These are phyloP conservation scores for Phasia obesa DNA, from an alignment of 2,888 invertebrate species.

Conservation along the genomic window DNA sequence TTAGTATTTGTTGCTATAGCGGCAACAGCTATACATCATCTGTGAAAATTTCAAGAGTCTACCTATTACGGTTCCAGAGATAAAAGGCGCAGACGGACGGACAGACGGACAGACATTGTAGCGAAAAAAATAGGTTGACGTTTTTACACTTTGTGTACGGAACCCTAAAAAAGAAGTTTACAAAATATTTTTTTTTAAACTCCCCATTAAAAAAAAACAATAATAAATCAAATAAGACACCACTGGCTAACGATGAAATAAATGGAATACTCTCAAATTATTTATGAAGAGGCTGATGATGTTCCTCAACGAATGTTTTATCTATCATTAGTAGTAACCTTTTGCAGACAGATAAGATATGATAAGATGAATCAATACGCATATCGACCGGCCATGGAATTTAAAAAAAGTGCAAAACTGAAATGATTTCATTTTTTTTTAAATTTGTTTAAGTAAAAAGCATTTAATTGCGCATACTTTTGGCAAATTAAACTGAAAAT, in stretches of 20 bases:
- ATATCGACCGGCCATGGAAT: background rate
- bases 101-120: no score
- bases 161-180: no score
- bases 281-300: slow-evolving; percentile 5
- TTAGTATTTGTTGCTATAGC: no score
- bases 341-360: slow-evolving; percentile 65
- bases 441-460: slow-evolving; percentile 4
- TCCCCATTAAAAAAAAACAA: no score
- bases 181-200: no score
- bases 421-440: slow-evolving; percentile 30
- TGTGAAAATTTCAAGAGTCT: no score
- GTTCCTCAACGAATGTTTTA: slow-evolving; percentile 45
- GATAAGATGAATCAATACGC: slow-evolving; percentile 51
- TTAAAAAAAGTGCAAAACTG: background rate
- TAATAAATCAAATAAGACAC: background rate
- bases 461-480: background rate
- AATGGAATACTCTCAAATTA: background rate
- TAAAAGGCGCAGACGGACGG: no score
- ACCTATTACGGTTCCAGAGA: no score
- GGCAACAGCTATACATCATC: no score
- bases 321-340: slow-evolving; percentile 34
- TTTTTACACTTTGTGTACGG: no score
- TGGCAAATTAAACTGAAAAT: background rate
- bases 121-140: no score
- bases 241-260: no score